Evolutionary conservation across 1,140 invertebrate species (phyloP), one percentile per base, ranked within the genome.

Genomic region (Drosophila nigrodunni): DNA sequence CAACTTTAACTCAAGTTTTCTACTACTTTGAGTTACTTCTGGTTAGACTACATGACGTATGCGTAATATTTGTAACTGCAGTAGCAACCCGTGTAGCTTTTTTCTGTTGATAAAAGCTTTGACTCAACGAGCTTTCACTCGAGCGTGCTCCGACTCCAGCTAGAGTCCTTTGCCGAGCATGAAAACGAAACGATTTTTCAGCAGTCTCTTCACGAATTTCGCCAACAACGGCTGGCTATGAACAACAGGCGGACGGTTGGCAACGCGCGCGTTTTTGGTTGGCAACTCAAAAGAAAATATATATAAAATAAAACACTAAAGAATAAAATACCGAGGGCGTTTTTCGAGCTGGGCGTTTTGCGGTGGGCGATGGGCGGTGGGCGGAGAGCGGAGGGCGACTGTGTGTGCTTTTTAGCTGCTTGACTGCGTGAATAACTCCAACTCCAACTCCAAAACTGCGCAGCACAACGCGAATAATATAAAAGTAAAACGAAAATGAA

Each of bases 401-500:
- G 50, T 7, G 30, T 52, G 44, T 69, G 70, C 25, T 30, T 30
- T 34, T 8, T 60, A 34, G 8, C 15, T 7, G 39, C 35, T 61
- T 34, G 58, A 61, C 70, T 72, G 39, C 46, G 59, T 54, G 30
- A 2, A 30, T 54, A 30, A 30, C 30, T 54, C n/a, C 30, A 54
- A 54, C 50, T 21, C 49, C 30, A 54, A 37, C 50, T 30, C 25
- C 25, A 30, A 30, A 30, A 15, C 15, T 65, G 62, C 67, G 68
- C 57, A 58, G 59, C 61, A 68, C 50, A 73, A 68, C 82, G 79
- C 77, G 69, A 65, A 72, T 68, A 76, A 87, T 72, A 87, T 72
- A 80, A 87, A 83, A 87, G 80, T 83, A 89, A 87, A 77, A 67
- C 57, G 74, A 77, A 77, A 87, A 88, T 87, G 85, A 89, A 87